Evolutionary conservation across 2,888 invertebrate genomes (phyloP).

Genomic region (Cartodere bifasciata): DNA sequence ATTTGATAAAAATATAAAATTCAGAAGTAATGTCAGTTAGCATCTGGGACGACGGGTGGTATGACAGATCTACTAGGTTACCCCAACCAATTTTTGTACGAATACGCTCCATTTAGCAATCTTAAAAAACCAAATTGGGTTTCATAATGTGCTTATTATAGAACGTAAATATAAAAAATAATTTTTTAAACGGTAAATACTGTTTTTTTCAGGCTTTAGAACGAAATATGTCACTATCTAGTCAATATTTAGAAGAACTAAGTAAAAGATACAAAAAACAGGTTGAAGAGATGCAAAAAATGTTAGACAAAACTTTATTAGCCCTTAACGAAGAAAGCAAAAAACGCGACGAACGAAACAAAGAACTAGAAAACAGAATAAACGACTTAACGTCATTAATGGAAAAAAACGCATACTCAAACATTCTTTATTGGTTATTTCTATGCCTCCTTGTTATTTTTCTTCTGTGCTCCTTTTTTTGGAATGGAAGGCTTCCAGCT

Average conservation of each 20-base stretch:
- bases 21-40: too few species aligned
- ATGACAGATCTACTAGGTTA: too few species aligned
- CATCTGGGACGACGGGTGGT: too few species aligned
- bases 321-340: constrained; percentile 62
- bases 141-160: too few species aligned
- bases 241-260: constrained; percentile 91
- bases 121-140: too few species aligned
- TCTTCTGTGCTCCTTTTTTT: constrained; percentile 40
- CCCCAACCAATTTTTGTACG: too few species aligned
- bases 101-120: too few species aligned
- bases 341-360: constrained; percentile 59
- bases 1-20: too few species aligned
- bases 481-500: too few species aligned
- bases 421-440: constrained; percentile 43
- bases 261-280: constrained; percentile 92
- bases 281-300: constrained; percentile 86
- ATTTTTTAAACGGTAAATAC: constrained; percentile 12
- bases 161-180: not conserved
- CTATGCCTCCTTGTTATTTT: constrained; percentile 39
- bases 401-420: constrained; percentile 52
- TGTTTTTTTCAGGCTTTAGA: constrained; percentile 60
- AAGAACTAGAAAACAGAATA: constrained; percentile 48
- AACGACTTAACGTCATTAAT: constrained; percentile 47
- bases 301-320: constrained; percentile 65
- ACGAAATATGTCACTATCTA: constrained; percentile 91